Evolutionary conservation across 53 echinoderm and acorn worm species (phyloP).

Genomic region (Holothuria leucospilota): DNA sequence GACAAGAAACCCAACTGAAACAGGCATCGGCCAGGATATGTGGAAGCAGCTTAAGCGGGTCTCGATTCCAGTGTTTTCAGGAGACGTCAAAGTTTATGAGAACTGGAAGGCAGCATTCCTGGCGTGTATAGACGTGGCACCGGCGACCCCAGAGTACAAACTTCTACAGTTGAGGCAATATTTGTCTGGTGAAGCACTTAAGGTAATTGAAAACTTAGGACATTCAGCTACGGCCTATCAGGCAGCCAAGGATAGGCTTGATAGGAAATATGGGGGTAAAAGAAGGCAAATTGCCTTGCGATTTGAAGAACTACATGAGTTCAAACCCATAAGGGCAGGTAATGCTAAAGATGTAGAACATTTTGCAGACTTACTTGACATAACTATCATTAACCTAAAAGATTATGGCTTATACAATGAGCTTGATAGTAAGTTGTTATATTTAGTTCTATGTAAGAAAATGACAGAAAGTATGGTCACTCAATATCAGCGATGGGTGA

Average conservation of each 20-base stretch:
- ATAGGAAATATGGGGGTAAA: constrained; percentile 37
- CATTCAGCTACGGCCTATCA: constrained; percentile 38
- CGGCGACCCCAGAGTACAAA: too few relatives aligned
- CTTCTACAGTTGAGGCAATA: too few relatives aligned
- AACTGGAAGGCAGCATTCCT: constrained; percentile 20
- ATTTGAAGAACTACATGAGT: constrained; percentile 24
- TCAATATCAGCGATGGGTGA: constrained; percentile 40
- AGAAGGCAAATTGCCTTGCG: constrained; percentile 14
- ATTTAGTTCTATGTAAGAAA: constrained; percentile 7
- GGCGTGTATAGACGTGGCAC: not conserved
- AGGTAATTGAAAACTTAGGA: constrained; percentile 14
- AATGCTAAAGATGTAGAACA: constrained; percentile 26
- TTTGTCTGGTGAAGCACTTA: constrained; percentile 14
- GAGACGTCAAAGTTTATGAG: not conserved
- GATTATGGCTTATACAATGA: constrained; percentile 10
- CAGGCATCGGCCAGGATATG: too few relatives aligned
- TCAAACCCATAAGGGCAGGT: constrained; percentile 27
- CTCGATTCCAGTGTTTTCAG: constrained; percentile 13
- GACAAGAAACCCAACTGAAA: not conserved
- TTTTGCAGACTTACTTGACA: constrained; percentile 40
- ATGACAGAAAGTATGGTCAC: too few relatives aligned
- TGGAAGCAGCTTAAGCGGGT: constrained; percentile 38
- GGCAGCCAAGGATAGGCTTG: constrained; percentile 45
- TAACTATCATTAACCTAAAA: constrained; percentile 34
- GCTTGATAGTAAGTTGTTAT: constrained; percentile 19